phyloP scores from a whole-genome alignment of 2,797 vertebrate species.

The Enteromius anoplus region DNA sequence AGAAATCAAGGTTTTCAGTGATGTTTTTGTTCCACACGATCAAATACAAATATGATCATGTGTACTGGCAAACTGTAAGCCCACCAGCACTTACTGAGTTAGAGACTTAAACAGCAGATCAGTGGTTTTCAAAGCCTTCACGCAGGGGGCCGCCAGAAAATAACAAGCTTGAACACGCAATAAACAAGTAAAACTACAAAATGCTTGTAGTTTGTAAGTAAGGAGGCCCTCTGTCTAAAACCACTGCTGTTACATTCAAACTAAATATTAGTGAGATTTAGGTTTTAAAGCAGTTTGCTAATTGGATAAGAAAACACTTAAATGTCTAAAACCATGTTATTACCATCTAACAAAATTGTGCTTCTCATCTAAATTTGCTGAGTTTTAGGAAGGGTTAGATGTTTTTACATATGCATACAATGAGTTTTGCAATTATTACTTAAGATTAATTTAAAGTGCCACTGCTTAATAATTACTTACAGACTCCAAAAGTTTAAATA shows the following conservation, averaged over 20 bases:
- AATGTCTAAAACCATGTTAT: neutral
- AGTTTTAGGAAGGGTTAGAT: neutral
- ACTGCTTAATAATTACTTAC: neutral
- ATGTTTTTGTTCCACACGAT: neutral
- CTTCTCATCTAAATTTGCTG: neutral
- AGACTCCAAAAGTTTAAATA: neutral
- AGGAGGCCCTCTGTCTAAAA: neutral
- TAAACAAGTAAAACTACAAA: neutral
- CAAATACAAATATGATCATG: neutral
- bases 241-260: neutral
- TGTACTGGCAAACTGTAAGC: neutral
- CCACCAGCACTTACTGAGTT: neutral
- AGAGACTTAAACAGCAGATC: neutral
- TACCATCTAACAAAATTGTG: neutral
- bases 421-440: neutral
- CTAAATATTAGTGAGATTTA: neutral
- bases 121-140: neutral
- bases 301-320: neutral
- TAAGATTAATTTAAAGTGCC: neutral
- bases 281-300: neutral
- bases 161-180: neutral
- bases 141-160: neutral
- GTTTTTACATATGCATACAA: neutral
- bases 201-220: neutral
- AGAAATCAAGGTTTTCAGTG: neutral